Evolutionary conservation across 2,888 invertebrate species (phyloP).

Genomic region (Harpalus rufipes): DNA sequence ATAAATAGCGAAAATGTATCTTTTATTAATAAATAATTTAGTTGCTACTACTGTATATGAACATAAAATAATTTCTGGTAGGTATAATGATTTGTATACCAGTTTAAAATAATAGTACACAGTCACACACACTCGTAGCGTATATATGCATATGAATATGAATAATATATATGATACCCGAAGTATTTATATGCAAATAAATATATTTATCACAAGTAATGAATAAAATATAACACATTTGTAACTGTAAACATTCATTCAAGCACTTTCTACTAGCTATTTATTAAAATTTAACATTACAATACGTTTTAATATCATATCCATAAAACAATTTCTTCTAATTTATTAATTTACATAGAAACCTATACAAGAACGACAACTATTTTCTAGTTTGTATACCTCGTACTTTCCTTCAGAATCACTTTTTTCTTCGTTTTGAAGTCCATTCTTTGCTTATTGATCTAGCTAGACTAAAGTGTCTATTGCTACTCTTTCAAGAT

Average conservation of each 20-base stretch:
- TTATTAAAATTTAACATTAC: conserved; percentile 44
- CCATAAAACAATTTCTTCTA: conserved; percentile 7
- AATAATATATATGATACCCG: conserved; percentile 13
- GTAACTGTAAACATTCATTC: conserved; percentile 42
- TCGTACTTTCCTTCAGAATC: neutral
- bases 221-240: conserved; percentile 46
- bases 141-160: conserved; percentile 17
- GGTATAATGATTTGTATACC: neutral
- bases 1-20: neutral
- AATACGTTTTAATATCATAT: conserved; percentile 11
- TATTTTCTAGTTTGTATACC: neutral
- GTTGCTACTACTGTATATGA: neutral
- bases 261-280: conserved; percentile 26
- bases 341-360: conserved; percentile 4
- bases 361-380: neutral
- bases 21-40: neutral
- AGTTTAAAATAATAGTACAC: neutral
- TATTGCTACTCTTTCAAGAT: neutral
- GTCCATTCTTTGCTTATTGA: too few species aligned
- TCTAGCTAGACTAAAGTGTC: too few species aligned
- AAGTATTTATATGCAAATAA: conserved; percentile 45
- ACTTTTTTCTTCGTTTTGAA: neutral
- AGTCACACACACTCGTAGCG: neutral
- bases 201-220: conserved; percentile 35
- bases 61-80: neutral